These are phyloP conservation scores for Botia kubotai DNA, from an alignment of 2,797 vertebrate genomes.

Conservation along the genomic window DNA sequence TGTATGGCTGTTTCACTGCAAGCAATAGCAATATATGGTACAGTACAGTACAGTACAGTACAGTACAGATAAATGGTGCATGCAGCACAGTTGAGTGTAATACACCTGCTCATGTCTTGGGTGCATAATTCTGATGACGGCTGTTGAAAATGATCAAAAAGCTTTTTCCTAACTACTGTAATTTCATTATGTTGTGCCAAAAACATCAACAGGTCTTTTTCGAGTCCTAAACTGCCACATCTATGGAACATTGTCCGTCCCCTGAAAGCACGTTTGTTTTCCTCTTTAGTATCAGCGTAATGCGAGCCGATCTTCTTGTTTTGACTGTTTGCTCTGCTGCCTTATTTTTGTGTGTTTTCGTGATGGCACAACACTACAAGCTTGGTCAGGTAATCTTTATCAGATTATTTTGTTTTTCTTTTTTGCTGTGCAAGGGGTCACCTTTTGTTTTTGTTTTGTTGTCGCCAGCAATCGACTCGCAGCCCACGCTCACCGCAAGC, in stretches of 20 bases:
- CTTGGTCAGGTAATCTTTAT: conserved; percentile 43
- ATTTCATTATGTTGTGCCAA: conserved; percentile 33
- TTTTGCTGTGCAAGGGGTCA: conserved; percentile 31
- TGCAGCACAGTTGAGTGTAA: conserved; percentile 3
- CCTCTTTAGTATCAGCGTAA: neutral
- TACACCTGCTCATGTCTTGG: neutral
- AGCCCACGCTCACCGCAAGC: neutral
- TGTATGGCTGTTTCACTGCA: neutral
- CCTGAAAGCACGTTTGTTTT: neutral
- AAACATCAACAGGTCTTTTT: conserved; percentile 13
- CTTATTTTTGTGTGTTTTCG: conserved; percentile 18
- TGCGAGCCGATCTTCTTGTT: conserved; percentile 17
- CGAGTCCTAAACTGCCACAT: conserved; percentile 22
- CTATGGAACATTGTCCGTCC: neutral
- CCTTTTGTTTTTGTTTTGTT: conserved; percentile 28
- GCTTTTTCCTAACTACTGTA: neutral
- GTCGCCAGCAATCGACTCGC: neutral
- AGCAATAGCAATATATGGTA: neutral
- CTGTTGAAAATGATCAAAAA: neutral
- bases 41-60: neutral
- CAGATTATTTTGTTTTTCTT: conserved; percentile 16
- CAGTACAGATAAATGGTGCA: neutral
- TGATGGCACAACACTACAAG: neutral
- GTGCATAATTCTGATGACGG: neutral
- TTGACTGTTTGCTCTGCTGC: neutral